These are phyloP conservation scores for Cinara cedri DNA, from an alignment of 2,888 invertebrate genomes.

Conservation along the genomic window DNA sequence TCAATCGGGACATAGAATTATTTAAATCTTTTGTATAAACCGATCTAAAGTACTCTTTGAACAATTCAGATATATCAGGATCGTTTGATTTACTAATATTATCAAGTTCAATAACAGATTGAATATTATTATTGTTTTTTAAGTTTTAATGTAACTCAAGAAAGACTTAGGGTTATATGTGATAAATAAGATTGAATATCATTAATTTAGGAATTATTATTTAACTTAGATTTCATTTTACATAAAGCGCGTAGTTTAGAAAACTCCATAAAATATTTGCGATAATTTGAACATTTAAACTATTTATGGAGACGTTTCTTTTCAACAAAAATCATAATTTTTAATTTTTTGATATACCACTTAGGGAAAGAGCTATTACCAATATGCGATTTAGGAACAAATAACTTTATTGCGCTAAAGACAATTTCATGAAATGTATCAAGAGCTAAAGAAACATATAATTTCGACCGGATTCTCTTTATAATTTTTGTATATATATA, in stretches of 20 bases:
- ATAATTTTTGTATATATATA: too few relatives aligned
- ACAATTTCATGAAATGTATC: not conserved
- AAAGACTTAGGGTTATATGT: not conserved
- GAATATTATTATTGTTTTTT: constrained; percentile 1
- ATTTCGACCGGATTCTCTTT: too few relatives aligned
- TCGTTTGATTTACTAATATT: not conserved
- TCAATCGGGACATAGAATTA: not conserved
- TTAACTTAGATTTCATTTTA: not conserved
- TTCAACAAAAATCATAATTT: not conserved
- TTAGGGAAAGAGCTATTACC: not conserved
- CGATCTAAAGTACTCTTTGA: not conserved
- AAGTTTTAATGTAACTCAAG: not conserved
- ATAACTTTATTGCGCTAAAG: not conserved
- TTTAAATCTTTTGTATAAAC: not conserved
- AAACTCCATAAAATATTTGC: not conserved
- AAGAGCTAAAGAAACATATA: not conserved
- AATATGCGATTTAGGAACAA: not conserved
- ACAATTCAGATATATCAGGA: not conserved
- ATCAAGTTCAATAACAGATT: not conserved
- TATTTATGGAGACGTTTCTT: not conserved
- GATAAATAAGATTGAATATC: not conserved
- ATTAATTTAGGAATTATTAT: not conserved
- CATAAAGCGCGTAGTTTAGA: not conserved
- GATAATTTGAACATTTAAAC: not conserved
- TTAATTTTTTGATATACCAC: not conserved